phyloP scores from a whole-genome alignment of 1,140 invertebrate species.

The Holotrichia oblita region DNA sequence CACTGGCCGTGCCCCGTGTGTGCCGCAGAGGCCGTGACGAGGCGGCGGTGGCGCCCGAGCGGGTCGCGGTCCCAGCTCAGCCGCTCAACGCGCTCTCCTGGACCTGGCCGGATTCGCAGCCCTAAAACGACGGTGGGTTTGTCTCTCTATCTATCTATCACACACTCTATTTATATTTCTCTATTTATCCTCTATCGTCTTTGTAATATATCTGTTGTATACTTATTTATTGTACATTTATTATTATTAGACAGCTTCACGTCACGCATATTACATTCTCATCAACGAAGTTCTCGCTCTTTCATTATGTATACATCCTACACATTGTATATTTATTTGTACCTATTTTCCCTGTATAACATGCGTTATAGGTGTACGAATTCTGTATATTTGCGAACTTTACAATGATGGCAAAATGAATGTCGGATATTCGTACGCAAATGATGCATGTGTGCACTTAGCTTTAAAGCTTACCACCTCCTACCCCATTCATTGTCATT shows the following conservation, averaged over 20 bases:
- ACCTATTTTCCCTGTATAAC: too few species aligned
- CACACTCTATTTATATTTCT: constrained; percentile 1
- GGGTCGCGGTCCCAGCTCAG: constrained; percentile 48
- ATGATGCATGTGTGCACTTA: too few species aligned
- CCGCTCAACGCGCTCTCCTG: constrained; percentile 56
- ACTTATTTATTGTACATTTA: constrained; percentile 18
- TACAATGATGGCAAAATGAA: too few species aligned
- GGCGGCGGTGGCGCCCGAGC: constrained; percentile 46
- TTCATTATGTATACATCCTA: too few species aligned
- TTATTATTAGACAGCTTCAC: neutral
- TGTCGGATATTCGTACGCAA: too few species aligned
- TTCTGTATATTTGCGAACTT: too few species aligned
- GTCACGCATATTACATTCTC: too few species aligned
- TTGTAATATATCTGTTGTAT: constrained; percentile 1
- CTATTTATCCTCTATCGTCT: neutral
- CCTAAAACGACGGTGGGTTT: constrained; percentile 55
- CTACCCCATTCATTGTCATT: too few species aligned
- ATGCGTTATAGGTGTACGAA: too few species aligned
- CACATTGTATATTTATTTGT: too few species aligned
- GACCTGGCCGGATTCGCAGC: constrained; percentile 58
- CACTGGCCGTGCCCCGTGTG: constrained; percentile 45
- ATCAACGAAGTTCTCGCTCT: too few species aligned
- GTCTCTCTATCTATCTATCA: constrained; percentile 28
- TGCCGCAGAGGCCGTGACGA: constrained; percentile 49
- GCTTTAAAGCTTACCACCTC: too few species aligned